Conservation (phyloP, 2,888 invertebrate species). For the Digitonthophagus gazella region DNA sequence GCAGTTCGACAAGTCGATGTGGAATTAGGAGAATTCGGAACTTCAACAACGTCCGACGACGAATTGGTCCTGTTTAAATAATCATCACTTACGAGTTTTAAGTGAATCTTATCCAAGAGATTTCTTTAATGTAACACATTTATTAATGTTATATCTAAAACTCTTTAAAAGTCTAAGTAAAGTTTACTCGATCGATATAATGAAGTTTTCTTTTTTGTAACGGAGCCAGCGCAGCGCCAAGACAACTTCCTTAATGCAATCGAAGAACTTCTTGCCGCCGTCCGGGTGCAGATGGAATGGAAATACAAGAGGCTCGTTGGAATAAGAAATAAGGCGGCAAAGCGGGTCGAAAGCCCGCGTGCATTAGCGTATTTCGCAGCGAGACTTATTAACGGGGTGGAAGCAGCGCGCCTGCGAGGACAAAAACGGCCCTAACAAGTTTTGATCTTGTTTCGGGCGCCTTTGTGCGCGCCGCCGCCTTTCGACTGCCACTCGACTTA, state of each 20-base stretch:
- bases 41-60: neutral
- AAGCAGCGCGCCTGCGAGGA: neutral
- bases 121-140: no score
- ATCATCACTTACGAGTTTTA: neutral
- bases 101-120: neutral
- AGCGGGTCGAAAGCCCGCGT: constrained; percentile 2
- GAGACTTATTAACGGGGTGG: constrained; percentile 12
- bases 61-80: neutral
- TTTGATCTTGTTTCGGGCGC: constrained; percentile 12
- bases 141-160: no score
- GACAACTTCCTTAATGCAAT: constrained; percentile 16
- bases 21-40: constrained; percentile 13
- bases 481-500: constrained; percentile 7
- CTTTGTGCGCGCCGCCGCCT: constrained; percentile 6
- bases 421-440: constrained; percentile 12
- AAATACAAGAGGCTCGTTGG: constrained; percentile 6
- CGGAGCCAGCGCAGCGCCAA: neutral
- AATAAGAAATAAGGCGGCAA: constrained; percentile 11
- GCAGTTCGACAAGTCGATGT: constrained; percentile 5
- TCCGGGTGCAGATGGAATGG: constrained; percentile 5
- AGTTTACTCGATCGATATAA: neutral
- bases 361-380: constrained; percentile 12
- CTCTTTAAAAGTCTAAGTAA: neutral
- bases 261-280: constrained; percentile 11
- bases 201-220: neutral